phyloP scores from a whole-genome alignment of 2,888 invertebrate genomes.

The Diabrotica balteata region DNA sequence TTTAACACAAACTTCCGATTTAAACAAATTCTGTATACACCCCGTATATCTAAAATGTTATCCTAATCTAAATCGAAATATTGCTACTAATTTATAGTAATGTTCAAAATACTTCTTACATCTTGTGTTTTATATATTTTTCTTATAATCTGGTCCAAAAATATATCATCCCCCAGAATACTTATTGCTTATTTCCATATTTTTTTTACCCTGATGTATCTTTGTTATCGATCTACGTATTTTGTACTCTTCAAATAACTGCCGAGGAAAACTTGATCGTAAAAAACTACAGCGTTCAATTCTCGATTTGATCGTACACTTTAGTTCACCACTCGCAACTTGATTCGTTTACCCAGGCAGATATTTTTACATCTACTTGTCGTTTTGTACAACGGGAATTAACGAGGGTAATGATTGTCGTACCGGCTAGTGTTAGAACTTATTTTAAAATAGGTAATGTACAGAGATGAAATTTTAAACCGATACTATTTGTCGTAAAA shows the following conservation, averaged over 20 bases:
- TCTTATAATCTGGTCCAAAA: constrained; percentile 24
- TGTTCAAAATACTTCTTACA: constrained; percentile 17
- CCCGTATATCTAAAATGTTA: constrained; percentile 10
- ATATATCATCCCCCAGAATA: constrained; percentile 17
- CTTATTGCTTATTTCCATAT: constrained; percentile 21
- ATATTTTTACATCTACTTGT: not conserved
- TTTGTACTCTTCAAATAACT: constrained; percentile 24
- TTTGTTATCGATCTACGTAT: constrained; percentile 1
- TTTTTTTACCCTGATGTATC: constrained; percentile 16
- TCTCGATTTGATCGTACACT: too few relatives aligned
- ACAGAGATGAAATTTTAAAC: not conserved
- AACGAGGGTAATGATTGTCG: constrained; percentile 11
- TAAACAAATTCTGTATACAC: not conserved
- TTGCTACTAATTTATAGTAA: constrained; percentile 11
- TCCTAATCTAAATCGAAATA: not conserved
- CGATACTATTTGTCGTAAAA: too few relatives aligned
- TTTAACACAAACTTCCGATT: too few relatives aligned
- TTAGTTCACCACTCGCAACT: too few relatives aligned
- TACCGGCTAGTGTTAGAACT: not conserved
- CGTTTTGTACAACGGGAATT: constrained; percentile 2
- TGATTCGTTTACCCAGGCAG: not conserved
- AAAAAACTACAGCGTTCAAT: too few relatives aligned
- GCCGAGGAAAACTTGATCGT: not conserved
- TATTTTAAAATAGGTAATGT: not conserved
- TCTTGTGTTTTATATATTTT: constrained; percentile 9